Evolutionary conservation across 2,797 vertebrate species (phyloP).

Genomic region (Poliocrania exsul): DNA sequence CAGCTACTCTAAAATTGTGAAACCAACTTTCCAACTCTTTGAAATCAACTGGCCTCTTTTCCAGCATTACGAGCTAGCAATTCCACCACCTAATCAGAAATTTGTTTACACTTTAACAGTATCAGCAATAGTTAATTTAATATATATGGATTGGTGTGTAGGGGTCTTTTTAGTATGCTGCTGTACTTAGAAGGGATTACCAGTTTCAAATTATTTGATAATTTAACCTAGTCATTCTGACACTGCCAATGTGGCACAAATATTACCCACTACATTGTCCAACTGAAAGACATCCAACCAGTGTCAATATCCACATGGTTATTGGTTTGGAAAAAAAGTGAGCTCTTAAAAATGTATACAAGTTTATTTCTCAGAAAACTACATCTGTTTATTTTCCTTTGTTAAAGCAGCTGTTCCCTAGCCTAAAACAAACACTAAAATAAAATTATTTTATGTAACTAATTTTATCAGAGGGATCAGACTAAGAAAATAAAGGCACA

Average conservation of each 20-base stretch:
- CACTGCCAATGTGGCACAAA: neutral
- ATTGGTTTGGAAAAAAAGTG: fast-evolving
- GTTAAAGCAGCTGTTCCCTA: neutral
- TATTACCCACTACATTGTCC: neutral
- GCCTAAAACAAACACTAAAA: neutral
- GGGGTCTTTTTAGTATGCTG: neutral
- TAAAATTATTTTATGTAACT: neutral
- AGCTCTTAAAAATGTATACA: neutral
- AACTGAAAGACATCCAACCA: neutral
- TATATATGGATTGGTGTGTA: fast-evolving
- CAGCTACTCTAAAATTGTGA: neutral
- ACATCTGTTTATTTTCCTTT: neutral
- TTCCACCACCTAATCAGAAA: neutral
- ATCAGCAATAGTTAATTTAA: neutral
- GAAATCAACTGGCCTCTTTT: neutral
- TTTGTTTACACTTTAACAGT: fast-evolving
- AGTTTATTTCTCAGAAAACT: neutral
- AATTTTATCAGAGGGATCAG: neutral
- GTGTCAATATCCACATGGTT: neutral
- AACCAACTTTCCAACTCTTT: neutral
- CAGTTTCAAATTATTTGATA: neutral
- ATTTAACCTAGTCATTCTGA: neutral
- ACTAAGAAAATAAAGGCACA: neutral
- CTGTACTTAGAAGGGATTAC: neutral
- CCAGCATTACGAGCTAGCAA: neutral